These are phyloP conservation scores for Alethe diademata DNA, from an alignment of 2,113 vertebrate species.

Conservation along the genomic window DNA sequence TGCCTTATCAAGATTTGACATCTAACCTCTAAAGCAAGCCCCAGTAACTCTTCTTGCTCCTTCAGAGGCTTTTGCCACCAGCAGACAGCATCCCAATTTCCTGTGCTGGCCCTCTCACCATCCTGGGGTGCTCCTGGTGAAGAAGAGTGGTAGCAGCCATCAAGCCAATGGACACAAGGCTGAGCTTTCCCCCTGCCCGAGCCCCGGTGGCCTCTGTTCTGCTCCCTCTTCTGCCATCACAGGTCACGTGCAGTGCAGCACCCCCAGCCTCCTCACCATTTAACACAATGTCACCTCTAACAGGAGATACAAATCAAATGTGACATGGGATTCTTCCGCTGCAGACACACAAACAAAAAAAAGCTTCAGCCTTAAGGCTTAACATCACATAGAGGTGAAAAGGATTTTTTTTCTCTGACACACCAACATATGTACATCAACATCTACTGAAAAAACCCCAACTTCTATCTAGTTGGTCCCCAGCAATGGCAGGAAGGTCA, in stretches of 20 bases:
- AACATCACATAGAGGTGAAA: not conserved
- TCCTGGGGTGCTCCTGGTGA: not conserved
- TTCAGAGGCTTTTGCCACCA: not conserved
- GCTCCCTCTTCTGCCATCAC: not conserved
- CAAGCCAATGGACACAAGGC: not conserved
- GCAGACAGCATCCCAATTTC: not conserved
- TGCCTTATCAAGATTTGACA: not conserved
- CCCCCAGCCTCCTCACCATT: not conserved
- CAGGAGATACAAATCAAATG: not conserved
- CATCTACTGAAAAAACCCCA: not conserved
- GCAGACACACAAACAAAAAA: not conserved
- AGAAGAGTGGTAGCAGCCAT: not conserved
- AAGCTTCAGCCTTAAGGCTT: not conserved
- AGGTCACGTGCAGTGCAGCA: not conserved
- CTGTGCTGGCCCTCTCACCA: not conserved
- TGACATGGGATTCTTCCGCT: not conserved
- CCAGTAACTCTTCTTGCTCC: not conserved
- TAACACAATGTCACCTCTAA: slow-evolving; percentile 17
- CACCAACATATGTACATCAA: not conserved
- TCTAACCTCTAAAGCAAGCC: not conserved
- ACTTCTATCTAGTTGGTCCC: not conserved
- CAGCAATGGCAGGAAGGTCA: not conserved
- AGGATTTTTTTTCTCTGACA: not conserved
- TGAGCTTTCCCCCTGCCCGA: fast-evolving
- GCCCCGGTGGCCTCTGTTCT: not conserved